A percentile compares a stretch with the other conserved stretches of the same genome.
phyloP scores from a whole-genome alignment of 2,113 vertebrate species.

The Myanophis thanlyinensis region DNA sequence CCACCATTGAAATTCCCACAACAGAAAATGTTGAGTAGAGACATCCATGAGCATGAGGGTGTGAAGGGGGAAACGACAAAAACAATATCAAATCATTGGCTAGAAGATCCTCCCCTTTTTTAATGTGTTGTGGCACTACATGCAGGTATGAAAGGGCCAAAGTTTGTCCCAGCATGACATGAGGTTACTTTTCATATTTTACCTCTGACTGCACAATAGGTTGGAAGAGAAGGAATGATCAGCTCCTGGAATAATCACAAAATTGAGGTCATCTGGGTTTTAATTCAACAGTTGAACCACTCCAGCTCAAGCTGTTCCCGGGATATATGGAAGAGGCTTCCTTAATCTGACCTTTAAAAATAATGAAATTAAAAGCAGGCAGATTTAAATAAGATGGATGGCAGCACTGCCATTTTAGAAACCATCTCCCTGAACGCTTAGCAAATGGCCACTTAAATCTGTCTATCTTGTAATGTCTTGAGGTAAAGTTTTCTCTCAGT shows the following conservation, averaged over 20 bases:
- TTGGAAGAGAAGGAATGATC: background rate
- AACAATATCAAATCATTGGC: background rate
- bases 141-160: background rate
- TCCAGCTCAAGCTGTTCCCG: background rate
- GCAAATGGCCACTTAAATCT: background rate
- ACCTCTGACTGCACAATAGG: background rate
- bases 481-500: background rate
- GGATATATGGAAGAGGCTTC: background rate
- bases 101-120: background rate
- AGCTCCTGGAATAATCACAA: background rate
- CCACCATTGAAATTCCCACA: background rate
- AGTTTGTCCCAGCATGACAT: background rate
- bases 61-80: background rate
- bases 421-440: background rate
- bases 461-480: background rate
- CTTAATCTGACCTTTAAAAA: background rate
- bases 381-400: background rate
- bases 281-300: background rate
- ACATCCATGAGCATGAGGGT: background rate
- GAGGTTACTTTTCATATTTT: background rate
- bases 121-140: background rate
- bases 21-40: background rate
- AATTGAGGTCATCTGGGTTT: background rate
- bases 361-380: background rate
- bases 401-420: background rate